Evolutionary conservation across 2,888 invertebrate genomes (phyloP), one percentile per base, ranked within the genome.

Genomic region (Himalopsyche kuldschensis): DNA sequence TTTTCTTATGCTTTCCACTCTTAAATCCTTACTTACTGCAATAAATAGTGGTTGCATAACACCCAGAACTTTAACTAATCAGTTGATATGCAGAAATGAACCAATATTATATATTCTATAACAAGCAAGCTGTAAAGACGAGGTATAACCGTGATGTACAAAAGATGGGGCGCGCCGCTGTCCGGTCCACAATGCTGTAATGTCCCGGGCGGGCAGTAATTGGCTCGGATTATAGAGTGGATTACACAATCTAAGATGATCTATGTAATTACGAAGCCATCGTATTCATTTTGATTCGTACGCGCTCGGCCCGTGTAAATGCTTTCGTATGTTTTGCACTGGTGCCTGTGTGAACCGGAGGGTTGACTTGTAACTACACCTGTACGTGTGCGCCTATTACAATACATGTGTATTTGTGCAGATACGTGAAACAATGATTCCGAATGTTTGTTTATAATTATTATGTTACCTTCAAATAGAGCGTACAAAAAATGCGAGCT

Each of bases 201-300:
- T 79, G 78, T 82, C 63, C 80, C 78, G 63, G 82, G 75, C 81
- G 81, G 84, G 75, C 48, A 75, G 84, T 84, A 84, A 84, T 84
- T 84, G 84, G 80, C 82, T 55, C 63, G 82, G 82, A 84, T 84
- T 84, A 84, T 80, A 82, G 84, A 78, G 78, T 82, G 48, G 75
- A 81, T 84, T 79, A 82, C 82, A 84, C 84, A 84, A 82, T 82
- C 82, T 78, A 78, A 78, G 78, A 69, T 80, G 82, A 82, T 84
- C 78, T 82, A 84, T 84, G 84, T 84, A 80, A 82, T 84, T 84
- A 84, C 75, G 69, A 81, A 41, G 31, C 78, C 82, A 81, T 79
- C 80, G 80, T 84, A 84, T 84, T 84, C 84, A 84, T 80, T 84
- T 84, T 78, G 69, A 75, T 75, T 55, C 78, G 69, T 48, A 75